Evolutionary conservation across 2,797 vertebrate genomes (phyloP).

Genomic region (Cetoscarus ocellatus): DNA sequence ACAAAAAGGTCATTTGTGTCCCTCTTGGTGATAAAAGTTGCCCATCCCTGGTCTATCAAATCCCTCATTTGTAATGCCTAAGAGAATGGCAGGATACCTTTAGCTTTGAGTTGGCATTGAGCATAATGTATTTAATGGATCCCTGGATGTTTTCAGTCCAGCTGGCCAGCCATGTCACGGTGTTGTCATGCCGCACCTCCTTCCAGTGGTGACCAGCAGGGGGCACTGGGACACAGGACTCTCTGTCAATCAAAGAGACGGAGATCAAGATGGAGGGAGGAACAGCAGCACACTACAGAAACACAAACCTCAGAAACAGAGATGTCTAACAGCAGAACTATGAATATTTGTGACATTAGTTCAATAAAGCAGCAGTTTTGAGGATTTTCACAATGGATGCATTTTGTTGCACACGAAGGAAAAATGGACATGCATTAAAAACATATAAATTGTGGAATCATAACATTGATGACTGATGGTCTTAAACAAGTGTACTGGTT

Average conservation of each 20-base stretch:
- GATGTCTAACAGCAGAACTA: not conserved
- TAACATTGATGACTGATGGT: no score
- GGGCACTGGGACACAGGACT: slow-evolving; percentile 71
- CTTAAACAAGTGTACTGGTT: no score
- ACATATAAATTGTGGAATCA: no score
- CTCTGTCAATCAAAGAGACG: slow-evolving; percentile 60
- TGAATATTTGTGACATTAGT: not conserved
- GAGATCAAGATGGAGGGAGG: not conserved
- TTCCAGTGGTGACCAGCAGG: slow-evolving; percentile 83
- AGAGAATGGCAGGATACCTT: slow-evolving; percentile 72
- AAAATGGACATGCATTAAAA: no score
- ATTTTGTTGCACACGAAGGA: no score
- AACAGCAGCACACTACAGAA: not conserved
- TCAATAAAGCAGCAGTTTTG: no score
- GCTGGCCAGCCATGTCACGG: slow-evolving; percentile 80
- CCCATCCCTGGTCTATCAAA: no score
- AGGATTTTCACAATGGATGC: no score
- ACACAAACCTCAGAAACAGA: not conserved
- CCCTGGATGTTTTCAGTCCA: slow-evolving; percentile 84
- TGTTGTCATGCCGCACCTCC: slow-evolving; percentile 78
- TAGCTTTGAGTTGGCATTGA: slow-evolving; percentile 90
- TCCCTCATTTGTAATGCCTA: no score
- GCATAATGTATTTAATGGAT: slow-evolving; percentile 85
- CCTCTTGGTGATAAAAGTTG: no score
- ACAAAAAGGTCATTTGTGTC: no score